Evolutionary conservation across 2,888 invertebrate species (phyloP), one percentile per base, ranked within the genome.

Genomic region (Vanessa cardui): DNA sequence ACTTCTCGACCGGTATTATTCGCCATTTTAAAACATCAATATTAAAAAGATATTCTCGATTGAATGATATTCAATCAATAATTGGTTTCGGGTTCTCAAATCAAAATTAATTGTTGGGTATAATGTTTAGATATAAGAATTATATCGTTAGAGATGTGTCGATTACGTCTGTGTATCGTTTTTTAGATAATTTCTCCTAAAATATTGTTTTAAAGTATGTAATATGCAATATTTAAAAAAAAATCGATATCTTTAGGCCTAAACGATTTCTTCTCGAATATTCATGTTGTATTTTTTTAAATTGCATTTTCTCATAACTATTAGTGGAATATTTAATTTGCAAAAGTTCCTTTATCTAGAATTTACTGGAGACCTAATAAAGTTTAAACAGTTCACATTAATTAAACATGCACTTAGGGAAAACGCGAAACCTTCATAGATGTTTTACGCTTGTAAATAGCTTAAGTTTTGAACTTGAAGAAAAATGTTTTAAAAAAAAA

Each of bases 391-490:
- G 52, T 67, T n/a, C 44, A 61, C 52, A 18, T 68, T 66, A 61
- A 69, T 66, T 21, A 58, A 33, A 64, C 65, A 65, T 60, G 73
- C 74, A 70, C 73, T 59, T 73, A 70, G 60, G 61, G 45, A 26
- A 45, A 52, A 45, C 12, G 58, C 64, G 31, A 60, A 54, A 62
- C 26, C 15, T 46, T 56, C 56, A 39, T 77, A 77, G 71, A 71
- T 71, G 59, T 70, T 64, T 64, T 66, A 65, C 62, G 75, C 75
- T 49, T 81, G 82, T 82, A 80, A 63, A 80, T 82, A 80, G 80
- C 78, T 78, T 72, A 71, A 65, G 68, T 46, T 52, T 58, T 54
- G n/a, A 54, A 56, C 60, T 50, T 54, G 46, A 59, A 58, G 45
- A 58, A 60, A 21, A 65, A 47, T 20, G 39, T 16, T 15, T 1